A percentile compares a stretch with the other conserved stretches of the same genome.
Evolutionary conservation across 2,797 vertebrate genomes (phyloP).

Genomic region (Danio choprae): DNA sequence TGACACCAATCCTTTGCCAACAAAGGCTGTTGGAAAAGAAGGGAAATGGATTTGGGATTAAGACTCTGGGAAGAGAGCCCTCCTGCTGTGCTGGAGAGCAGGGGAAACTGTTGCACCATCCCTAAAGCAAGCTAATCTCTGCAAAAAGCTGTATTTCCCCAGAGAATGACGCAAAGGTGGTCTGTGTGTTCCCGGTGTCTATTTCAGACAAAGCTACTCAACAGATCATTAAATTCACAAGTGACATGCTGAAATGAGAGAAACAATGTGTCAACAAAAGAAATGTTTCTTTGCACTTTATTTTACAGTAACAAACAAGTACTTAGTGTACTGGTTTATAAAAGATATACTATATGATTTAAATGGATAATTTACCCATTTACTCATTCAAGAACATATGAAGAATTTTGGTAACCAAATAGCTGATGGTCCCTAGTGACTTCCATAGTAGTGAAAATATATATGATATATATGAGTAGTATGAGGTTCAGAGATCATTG

Average conservation of each 20-base stretch:
- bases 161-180: conserved; percentile 46
- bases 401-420: too few species aligned
- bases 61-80: conserved; percentile 79
- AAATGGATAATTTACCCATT: too few species aligned
- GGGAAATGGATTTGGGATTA: conserved; percentile 77
- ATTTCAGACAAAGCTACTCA: conserved; percentile 44
- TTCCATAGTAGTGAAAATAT: too few species aligned
- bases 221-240: conserved; percentile 54
- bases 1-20: conserved; percentile 74
- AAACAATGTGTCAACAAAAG: background rate
- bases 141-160: conserved; percentile 34
- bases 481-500: background rate
- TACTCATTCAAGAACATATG: too few species aligned
- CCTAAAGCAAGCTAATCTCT: conserved; percentile 86
- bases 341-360: too few species aligned
- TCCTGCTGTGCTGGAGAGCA: conserved; percentile 80
- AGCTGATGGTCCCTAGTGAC: too few species aligned
- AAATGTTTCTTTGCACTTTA: background rate
- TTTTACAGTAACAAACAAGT: too few species aligned
- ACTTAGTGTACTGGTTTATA: too few species aligned
- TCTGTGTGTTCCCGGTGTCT: conserved; percentile 36
- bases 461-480: too few species aligned
- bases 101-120: conserved; percentile 83
- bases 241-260: conserved; percentile 53
- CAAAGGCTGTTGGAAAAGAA: conserved; percentile 76